Evolutionary conservation across 2,113 vertebrate genomes (phyloP).

Genomic region (Porphyrio hochstetteri): DNA sequence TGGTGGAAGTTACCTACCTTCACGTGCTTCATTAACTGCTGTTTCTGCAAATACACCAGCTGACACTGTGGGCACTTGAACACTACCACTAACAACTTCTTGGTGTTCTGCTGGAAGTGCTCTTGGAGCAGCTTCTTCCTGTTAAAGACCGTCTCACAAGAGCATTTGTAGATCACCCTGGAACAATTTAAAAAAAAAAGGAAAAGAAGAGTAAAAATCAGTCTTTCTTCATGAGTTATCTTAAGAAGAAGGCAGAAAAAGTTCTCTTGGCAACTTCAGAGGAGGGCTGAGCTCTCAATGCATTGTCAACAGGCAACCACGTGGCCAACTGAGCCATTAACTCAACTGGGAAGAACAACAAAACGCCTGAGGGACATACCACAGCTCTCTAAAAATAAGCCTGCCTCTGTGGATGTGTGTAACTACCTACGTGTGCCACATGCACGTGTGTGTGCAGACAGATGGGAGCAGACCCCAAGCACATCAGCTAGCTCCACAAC

Average conservation of each 20-base stretch:
- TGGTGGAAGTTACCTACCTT: constrained; percentile 79
- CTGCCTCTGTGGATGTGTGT: neutral
- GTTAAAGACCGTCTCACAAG: constrained; percentile 92
- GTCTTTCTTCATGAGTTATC: neutral
- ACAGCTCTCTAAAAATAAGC: constrained; percentile 40
- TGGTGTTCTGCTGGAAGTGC: constrained; percentile 91
- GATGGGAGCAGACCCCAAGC: neutral
- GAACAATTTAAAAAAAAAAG: constrained; percentile 5
- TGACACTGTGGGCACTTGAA: constrained; percentile 96
- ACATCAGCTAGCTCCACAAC: neutral
- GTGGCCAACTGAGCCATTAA: neutral
- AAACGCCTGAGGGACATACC: constrained; percentile 13
- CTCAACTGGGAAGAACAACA: constrained; percentile 11
- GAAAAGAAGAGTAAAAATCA: neutral
- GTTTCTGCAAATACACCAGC: constrained; percentile 90
- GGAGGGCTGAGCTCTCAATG: neutral
- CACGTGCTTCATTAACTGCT: constrained; percentile 90
- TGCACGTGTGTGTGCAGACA: neutral
- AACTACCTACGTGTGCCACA: neutral
- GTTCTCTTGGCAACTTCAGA: neutral
- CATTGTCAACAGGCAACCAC: constrained; percentile 1
- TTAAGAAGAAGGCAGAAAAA: neutral
- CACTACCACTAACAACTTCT: constrained; percentile 82
- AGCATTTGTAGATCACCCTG: constrained; percentile 95
- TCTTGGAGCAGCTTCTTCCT: constrained; percentile 91